Conservation (phyloP, 2,888 invertebrate species). For the Notodonta dromedarius region DNA sequence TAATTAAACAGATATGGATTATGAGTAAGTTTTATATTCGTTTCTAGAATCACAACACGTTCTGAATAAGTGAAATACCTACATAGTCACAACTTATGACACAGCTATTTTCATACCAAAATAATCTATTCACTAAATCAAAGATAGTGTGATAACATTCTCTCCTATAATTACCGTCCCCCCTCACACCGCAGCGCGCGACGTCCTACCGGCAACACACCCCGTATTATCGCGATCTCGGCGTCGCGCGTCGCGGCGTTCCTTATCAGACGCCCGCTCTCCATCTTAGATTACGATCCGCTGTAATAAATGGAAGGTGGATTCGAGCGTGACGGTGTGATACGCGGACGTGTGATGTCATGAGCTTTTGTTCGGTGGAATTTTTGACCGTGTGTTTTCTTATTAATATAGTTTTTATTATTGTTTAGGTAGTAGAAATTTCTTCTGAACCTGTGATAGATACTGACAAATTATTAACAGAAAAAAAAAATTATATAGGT, state of each 20-base stretch:
- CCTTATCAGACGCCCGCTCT: conserved; percentile 55
- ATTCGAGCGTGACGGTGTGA: conserved; percentile 64
- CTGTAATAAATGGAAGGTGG: conserved; percentile 67
- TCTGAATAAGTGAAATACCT: no score
- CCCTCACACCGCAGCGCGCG: conserved; percentile 42
- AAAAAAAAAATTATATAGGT: no score
- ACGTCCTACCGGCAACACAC: conserved; percentile 37
- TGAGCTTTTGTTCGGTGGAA: conserved; percentile 24
- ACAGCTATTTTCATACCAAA: conserved; percentile 39
- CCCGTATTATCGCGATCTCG: conserved; percentile 56
- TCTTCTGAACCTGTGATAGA: no score
- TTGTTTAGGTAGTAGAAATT: background rate
- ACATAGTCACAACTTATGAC: background rate
- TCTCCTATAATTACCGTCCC: conserved; percentile 44
- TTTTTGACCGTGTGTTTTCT: conserved; percentile 23
- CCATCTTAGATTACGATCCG: conserved; percentile 64
- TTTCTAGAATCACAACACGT: no score
- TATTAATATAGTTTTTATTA: conserved; percentile 1
- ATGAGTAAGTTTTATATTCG: no score
- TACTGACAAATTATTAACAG: no score
- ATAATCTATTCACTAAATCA: conserved; percentile 42
- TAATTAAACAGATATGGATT: no score
- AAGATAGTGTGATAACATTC: conserved; percentile 44
- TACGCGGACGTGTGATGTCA: conserved; percentile 46
- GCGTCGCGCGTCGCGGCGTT: conserved; percentile 49